Evolutionary conservation across 2,113 vertebrate genomes (phyloP), one percentile per base, ranked within the genome.

Genomic region (Heliornis fulica): DNA sequence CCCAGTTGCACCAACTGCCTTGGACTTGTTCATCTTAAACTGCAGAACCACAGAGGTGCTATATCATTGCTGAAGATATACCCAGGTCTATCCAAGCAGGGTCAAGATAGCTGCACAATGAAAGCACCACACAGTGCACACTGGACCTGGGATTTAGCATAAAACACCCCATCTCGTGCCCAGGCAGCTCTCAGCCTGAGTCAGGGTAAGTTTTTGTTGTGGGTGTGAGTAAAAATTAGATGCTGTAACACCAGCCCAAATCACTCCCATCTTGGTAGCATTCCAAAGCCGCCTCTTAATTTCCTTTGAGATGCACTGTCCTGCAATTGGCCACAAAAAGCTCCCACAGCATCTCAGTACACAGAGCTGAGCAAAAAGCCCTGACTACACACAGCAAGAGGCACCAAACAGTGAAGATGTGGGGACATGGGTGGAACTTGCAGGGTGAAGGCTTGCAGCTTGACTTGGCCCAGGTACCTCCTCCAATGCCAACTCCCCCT

Each of bases 271-370:
- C 56, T 79, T 90, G 85, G 82, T 76, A 76, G 78, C 48, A 36
- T 89, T 91, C 75, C 87, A 96, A 65, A 85, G 57, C 57, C n/a
- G 79, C 76, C 70, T 74, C 90, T 45, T 36, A 29, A 75, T 20
- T 80, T 90, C 43, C 41, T 50, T 57, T 56, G 86, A 86, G 83
- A 80, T 45, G 56, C 45, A 6, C 11, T 61, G 50, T 89, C 94
- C 86, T 80, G 77, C 46, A 81, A 32, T 3, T 59, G 68, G 51
- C 76, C 88, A 92, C 66, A 61, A 45, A 61, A 93, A 80, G 11
- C 40, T 90, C 63, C 64, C 76, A 43, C 36, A 61, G 50, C 50
- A 77, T 66, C 71, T 90, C 83, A 66, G 90, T 70, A 72, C 32
- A 60, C 26, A 65, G 63, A 74, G 34, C 41, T 40, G 4, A 9